Conservation (phyloP, 2,113 vertebrate species). For the Myxocyprinus asiaticus region DNA sequence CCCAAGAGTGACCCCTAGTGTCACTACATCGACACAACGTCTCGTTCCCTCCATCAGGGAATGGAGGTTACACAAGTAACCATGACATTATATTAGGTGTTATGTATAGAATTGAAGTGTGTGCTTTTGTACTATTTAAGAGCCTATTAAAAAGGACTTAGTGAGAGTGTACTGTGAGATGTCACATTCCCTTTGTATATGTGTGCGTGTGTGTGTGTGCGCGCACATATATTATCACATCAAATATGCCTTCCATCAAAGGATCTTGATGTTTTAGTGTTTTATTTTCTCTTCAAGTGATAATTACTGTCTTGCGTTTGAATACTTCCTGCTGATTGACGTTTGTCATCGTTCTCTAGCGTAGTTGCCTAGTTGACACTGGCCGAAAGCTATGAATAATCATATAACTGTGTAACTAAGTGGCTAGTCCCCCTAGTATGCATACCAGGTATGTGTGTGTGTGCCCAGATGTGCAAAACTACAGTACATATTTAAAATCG, state of each 20-base stretch:
- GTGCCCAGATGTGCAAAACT: no score
- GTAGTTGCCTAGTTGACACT: neutral
- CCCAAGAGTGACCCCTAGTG: no score
- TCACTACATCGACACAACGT: no score
- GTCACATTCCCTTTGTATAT: neutral
- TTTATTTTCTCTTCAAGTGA: conserved; percentile 16
- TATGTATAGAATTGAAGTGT: neutral
- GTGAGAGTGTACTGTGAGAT: neutral
- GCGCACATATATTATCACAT: conserved; percentile 15
- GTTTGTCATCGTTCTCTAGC: neutral
- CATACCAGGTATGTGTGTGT: no score
- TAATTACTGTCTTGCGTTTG: conserved; percentile 12
- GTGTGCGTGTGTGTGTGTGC: neutral
- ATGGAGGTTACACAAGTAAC: no score
- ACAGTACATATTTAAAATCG: no score
- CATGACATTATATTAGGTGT: neutral
- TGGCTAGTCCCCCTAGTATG: no score
- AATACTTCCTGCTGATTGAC: conserved; percentile 10
- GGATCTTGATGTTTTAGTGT: conserved; percentile 17
- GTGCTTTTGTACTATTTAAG: neutral
- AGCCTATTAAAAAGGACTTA: neutral
- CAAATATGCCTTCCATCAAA: conserved; percentile 6
- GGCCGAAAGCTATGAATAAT: neutral
- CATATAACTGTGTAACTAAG: no score
- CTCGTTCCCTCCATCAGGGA: no score